Evolutionary conservation across 1,140 invertebrate species (phyloP).

Genomic region (Scaptomyza hsui): DNA sequence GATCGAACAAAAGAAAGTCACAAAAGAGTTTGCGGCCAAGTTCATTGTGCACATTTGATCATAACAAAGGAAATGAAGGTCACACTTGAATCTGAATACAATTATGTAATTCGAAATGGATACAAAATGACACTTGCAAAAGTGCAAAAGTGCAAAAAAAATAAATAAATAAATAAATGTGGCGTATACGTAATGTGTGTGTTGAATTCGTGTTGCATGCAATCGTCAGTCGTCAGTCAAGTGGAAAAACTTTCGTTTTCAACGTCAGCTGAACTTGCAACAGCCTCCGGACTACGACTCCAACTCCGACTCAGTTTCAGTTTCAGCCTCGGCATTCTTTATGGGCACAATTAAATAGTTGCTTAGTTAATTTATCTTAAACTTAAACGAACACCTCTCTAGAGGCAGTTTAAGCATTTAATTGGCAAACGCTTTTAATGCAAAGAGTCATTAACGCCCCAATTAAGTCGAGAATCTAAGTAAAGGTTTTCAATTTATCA

Average conservation of each 20-base stretch:
- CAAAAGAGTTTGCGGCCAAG: conserved; percentile 58
- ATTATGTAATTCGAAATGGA: conserved; percentile 59
- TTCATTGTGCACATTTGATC: conserved; percentile 59
- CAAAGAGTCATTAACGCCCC: conserved; percentile 65
- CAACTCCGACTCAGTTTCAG: conserved; percentile 12
- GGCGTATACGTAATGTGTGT: conserved; percentile 57
- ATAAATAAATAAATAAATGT: conserved; percentile 14
- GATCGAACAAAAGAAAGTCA: conserved; percentile 49
- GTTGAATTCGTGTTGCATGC: conserved; percentile 65
- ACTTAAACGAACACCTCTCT: conserved; percentile 31
- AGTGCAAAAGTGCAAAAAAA: conserved; percentile 16
- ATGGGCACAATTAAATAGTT: conserved; percentile 75
- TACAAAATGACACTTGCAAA: not conserved
- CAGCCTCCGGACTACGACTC: not conserved
- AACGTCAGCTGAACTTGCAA: conserved; percentile 13
- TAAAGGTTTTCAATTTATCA: conserved; percentile 52
- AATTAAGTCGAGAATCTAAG: conserved; percentile 69
- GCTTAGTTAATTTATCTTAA: conserved; percentile 27
- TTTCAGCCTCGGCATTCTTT: conserved; percentile 64
- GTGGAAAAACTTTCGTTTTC: conserved; percentile 63
- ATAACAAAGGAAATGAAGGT: conserved; percentile 50
- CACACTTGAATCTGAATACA: conserved; percentile 35
- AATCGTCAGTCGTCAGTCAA: conserved; percentile 23
- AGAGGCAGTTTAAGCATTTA: conserved; percentile 47
- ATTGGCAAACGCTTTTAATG: conserved; percentile 56